Base-by-base conservation (phyloP, 2,113 vertebrate species). In the Upupa epops region DNA sequence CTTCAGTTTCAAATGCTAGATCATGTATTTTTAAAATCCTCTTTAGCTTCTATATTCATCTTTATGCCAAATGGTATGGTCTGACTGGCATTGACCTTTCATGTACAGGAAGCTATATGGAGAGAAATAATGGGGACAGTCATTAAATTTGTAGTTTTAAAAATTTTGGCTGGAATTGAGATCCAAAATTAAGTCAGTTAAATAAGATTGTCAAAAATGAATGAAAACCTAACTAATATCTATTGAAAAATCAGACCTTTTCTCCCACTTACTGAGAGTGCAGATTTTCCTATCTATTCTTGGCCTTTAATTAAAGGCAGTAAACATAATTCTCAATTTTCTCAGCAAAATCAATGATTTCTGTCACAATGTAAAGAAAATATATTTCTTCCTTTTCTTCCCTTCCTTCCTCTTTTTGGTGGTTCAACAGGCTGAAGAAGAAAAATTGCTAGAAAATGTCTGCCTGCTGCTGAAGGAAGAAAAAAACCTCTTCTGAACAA, bases 11-110 rank as follows among this genome's bases (percentile, higher is more conserved):
- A 95, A 96, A 90, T 63, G 74, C 51, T 84, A 94, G 83, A 76
- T 88, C 92, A 93, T 94, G 86, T 96, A 95, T 94, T 93, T 94
- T 95, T 96, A 28, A 95, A 94, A 96, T 92, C 89, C 90, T 95
- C 90, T 93, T 96, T 92, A 94, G 93, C 77, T 94, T 88, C 92
- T 86, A 69, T 81, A 95, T 95, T 84, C 90, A 93, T 94, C 93
- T 93, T 96, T 83, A 90, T 51, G 92, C 81, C 88, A 96, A 96
- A 92, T 63, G 71, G 83, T 90, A 90, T 25, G 1, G 80, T 60
- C 80, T 88, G 93, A 91, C 46, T 95, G 94, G 90, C 73, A 82
- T 4, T 92, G 90, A 94, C 88, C 93, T 94, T 95, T 94, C 52
- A 52, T 56, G 63, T 87, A 92, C 65, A 89, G 86, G 89, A 92